These are phyloP conservation scores for Melanchra persicariae DNA, from an alignment of 2,888 invertebrate species.

Conservation along the genomic window DNA sequence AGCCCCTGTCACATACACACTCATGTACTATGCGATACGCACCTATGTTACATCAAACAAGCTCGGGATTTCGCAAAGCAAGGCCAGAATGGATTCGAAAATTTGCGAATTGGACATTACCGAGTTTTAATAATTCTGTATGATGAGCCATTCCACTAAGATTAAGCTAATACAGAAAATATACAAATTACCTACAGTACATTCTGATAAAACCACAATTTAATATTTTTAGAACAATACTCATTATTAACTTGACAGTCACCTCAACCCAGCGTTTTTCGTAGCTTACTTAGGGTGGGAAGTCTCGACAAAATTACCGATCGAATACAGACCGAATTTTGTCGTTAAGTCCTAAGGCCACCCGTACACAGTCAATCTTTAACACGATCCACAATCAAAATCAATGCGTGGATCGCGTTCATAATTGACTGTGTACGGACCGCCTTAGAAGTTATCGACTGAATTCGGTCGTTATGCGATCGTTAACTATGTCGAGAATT, in stretches of 20 bases:
- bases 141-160: constrained; percentile 12
- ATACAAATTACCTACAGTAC: constrained; percentile 17
- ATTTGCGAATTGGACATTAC: constrained; percentile 3
- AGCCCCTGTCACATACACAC: constrained; percentile 92
- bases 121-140: background rate
- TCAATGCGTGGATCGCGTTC: too few species aligned
- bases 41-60: constrained; percentile 29
- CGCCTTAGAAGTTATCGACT: too few species aligned
- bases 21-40: constrained; percentile 25
- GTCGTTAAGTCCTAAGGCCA: too few species aligned
- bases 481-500: too few species aligned
- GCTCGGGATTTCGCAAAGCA: constrained; percentile 47
- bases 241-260: constrained; percentile 1
- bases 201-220: constrained; percentile 12
- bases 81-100: constrained; percentile 23
- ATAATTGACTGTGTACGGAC: too few species aligned
- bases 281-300: background rate
- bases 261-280: constrained; percentile 6
- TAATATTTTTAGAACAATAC: background rate
- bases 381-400: too few species aligned
- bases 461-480: too few species aligned
- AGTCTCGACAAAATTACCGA: too few species aligned
- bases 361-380: too few species aligned
- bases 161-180: constrained; percentile 6
- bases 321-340: too few species aligned